Conservation (phyloP, 1,140 invertebrate genomes). For the Acyrthosiphon pisum region DNA sequence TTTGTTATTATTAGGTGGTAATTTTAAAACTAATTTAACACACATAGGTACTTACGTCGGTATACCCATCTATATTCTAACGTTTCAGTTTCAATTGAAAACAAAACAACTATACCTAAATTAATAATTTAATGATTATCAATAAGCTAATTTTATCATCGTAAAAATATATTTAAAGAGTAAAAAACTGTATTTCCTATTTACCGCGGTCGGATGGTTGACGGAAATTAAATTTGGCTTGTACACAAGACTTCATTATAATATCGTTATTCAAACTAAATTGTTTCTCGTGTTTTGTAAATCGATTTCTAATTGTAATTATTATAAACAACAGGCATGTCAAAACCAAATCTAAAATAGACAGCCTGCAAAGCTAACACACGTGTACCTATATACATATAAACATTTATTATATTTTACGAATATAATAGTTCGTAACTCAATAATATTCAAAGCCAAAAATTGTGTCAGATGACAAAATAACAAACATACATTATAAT, state of each 20-base stretch:
- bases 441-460: too few species aligned
- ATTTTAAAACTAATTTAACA: neutral
- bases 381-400: neutral
- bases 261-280: neutral
- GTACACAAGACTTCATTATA: neutral
- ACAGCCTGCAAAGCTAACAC: neutral
- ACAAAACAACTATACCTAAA: neutral
- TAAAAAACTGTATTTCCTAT: neutral
- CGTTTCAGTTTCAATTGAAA: neutral
- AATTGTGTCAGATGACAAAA: neutral
- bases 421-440: neutral
- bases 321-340: neutral
- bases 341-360: neutral
- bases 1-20: neutral
- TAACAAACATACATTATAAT: neutral
- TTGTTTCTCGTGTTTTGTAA: neutral
- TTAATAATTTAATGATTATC: neutral
- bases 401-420: neutral
- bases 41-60: neutral
- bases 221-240: neutral
- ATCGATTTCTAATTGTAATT: neutral
- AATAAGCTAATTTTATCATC: neutral
- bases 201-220: too few species aligned
- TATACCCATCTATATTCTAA: neutral
- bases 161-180: neutral